Percentiles rank a stretch among this genome's conserved stretches.
Conservation (phyloP, 2,113 vertebrate genomes). For the Diglossa brunneiventris region DNA sequence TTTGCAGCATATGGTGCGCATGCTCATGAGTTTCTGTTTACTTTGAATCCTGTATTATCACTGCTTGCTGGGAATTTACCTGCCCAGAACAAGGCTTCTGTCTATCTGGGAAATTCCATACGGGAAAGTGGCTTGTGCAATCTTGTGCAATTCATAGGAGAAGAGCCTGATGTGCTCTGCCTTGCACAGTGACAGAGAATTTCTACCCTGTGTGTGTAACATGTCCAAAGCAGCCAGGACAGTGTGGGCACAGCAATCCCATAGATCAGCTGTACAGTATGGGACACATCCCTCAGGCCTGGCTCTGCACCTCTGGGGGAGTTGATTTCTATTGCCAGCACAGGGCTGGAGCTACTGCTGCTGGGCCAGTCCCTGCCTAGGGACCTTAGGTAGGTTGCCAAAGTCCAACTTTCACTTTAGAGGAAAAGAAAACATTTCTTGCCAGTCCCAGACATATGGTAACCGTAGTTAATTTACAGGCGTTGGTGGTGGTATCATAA, state of each 20-base stretch:
- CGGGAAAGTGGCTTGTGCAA: background rate
- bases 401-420: background rate
- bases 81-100: background rate
- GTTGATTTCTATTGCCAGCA: no score
- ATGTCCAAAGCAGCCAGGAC: background rate
- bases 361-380: background rate
- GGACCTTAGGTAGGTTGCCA: background rate
- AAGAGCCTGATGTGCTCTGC: fast-evolving
- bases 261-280: background rate
- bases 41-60: background rate
- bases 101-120: background rate
- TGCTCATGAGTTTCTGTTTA: background rate
- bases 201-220: background rate
- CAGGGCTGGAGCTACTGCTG: background rate
- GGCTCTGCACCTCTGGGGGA: background rate
- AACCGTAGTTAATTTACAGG: background rate
- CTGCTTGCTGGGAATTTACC: background rate
- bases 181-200: background rate
- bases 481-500: fast-evolving
- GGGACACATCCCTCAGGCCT: background rate
- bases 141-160: background rate
- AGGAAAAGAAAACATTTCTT: background rate
- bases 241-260: no score
- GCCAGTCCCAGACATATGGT: background rate
- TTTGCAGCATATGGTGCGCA: fast-evolving